Percentiles rank a stretch among this genome's conserved stretches.
Evolutionary conservation across 2,888 invertebrate species (phyloP).

Genomic region (Yponomeuta plumbellus): DNA sequence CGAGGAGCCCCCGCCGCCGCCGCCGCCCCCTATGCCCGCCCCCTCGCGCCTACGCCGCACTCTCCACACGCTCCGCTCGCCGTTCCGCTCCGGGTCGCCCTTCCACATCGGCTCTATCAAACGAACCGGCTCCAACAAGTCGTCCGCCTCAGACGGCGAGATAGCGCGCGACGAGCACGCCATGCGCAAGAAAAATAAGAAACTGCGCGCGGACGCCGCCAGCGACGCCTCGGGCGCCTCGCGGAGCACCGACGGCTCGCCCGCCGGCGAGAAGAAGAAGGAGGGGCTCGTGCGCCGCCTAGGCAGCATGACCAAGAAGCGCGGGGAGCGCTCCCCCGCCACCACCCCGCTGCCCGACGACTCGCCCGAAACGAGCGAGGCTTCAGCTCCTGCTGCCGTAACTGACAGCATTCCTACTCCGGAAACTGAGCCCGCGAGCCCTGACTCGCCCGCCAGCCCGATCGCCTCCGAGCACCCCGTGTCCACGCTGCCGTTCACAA

Average conservation of each 20-base stretch:
- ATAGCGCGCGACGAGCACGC: conserved; percentile 67
- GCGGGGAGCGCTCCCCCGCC: conserved; percentile 41
- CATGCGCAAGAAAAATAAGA: conserved; percentile 72
- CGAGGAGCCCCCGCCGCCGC: conserved; percentile 46
- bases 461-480: conserved; percentile 67
- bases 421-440: conserved; percentile 28
- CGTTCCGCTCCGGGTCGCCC: conserved; percentile 72
- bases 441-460: conserved; percentile 47
- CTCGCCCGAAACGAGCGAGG: conserved; percentile 15
- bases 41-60: conserved; percentile 68
- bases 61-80: conserved; percentile 66
- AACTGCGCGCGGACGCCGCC: conserved; percentile 54
- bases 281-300: conserved; percentile 59
- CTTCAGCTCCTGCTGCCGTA: conserved; percentile 12
- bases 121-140: conserved; percentile 62
- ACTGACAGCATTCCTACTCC: conserved; percentile 13
- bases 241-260: conserved; percentile 52
- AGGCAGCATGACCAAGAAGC: conserved; percentile 55
- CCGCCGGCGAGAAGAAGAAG: conserved; percentile 58
- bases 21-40: conserved; percentile 37
- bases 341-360: conserved; percentile 26
- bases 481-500: conserved; percentile 72
- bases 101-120: conserved; percentile 70
- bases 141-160: conserved; percentile 69
- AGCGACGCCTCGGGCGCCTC: conserved; percentile 30